These are phyloP conservation scores for Noctua pronuba DNA, from an alignment of 2,888 invertebrate species.

Conservation along the genomic window DNA sequence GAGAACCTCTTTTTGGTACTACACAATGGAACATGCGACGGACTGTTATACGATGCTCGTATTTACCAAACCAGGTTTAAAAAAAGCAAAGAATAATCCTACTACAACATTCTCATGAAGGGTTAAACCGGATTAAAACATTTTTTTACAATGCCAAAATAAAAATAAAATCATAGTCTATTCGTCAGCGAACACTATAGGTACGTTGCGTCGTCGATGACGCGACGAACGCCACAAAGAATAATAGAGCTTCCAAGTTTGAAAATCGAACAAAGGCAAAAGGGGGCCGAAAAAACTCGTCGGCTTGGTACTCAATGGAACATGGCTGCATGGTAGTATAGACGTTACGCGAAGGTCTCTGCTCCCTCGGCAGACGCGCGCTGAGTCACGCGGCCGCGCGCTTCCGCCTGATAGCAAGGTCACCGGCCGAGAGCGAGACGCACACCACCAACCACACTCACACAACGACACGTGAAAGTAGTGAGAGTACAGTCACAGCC, in stretches of 20 bases:
- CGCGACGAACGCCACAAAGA: slow-evolving; percentile 62
- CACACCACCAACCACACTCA: slow-evolving; percentile 75
- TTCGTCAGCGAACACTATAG: slow-evolving; percentile 17
- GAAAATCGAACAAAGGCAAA: slow-evolving; percentile 66
- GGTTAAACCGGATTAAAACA: background rate
- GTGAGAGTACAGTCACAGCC: slow-evolving; percentile 87
- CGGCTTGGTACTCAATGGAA: slow-evolving; percentile 66
- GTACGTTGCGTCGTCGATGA: slow-evolving; percentile 62
- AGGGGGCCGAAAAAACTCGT: slow-evolving; percentile 59
- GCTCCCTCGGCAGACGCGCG: slow-evolving; percentile 87
- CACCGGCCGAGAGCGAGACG: slow-evolving; percentile 86
- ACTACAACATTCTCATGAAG: background rate
- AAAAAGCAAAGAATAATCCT: slow-evolving; percentile 14
- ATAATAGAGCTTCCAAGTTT: slow-evolving; percentile 53
- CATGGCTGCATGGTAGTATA: slow-evolving; percentile 64
- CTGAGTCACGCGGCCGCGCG: slow-evolving; percentile 87
- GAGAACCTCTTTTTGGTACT: slow-evolving; percentile 65
- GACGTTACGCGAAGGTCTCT: slow-evolving; percentile 83
- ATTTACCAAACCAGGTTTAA: slow-evolving; percentile 39
- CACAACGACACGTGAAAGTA: slow-evolving; percentile 83
- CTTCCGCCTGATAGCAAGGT: slow-evolving; percentile 91
- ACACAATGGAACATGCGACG: slow-evolving; percentile 67
- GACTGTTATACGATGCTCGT: slow-evolving; percentile 52
- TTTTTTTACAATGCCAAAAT: background rate
- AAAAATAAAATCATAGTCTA: slow-evolving; percentile 11